These are phyloP conservation scores for Rallus crepitans DNA, from an alignment of 2,797 vertebrate species.

Conservation along the genomic window DNA sequence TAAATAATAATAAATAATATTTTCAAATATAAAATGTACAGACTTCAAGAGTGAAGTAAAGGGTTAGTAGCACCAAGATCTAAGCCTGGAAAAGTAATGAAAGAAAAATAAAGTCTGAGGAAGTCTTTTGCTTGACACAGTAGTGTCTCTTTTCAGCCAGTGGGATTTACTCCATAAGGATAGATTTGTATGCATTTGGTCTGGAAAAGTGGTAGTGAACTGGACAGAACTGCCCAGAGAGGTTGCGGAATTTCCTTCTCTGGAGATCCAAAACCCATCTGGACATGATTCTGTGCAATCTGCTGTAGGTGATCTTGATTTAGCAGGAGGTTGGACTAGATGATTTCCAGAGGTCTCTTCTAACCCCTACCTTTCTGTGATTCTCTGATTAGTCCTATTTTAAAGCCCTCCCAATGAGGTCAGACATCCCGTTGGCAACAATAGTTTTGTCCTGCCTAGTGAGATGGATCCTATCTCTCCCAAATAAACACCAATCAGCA, in stretches of 20 bases:
- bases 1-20: no score
- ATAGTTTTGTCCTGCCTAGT: background rate
- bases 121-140: background rate
- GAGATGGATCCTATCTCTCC: background rate
- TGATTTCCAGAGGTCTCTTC: no score
- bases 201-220: background rate
- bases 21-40: background rate
- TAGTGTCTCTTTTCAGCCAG: background rate
- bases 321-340: no score
- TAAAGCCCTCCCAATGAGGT: background rate
- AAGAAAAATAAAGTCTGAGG: background rate
- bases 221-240: no score
- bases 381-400: background rate
- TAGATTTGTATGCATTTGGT: background rate
- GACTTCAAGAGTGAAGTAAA: background rate
- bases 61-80: background rate
- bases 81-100: background rate
- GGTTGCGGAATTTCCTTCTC: no score
- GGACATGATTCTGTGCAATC: no score
- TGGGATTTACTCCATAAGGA: background rate
- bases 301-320: no score
- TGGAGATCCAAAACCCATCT: no score
- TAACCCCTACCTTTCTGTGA: no score
- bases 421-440: background rate
- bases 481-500: background rate